A percentile compares a stretch with the other conserved stretches of the same genome.
phyloP scores from a whole-genome alignment of 2,113 vertebrate genomes.

The Podarcis cretensis region DNA sequence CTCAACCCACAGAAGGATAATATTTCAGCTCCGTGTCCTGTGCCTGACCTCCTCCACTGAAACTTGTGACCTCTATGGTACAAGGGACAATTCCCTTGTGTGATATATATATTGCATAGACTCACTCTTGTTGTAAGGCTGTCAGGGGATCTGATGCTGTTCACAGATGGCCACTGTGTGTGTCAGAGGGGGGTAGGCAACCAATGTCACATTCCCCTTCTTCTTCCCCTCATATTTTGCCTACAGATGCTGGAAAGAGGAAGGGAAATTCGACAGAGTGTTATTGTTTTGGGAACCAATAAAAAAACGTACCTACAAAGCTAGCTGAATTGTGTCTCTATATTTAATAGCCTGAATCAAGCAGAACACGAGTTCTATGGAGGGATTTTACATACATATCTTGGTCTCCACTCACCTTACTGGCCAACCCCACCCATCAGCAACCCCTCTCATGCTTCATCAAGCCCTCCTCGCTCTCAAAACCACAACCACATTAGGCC shows the following conservation, averaged over 20 bases:
- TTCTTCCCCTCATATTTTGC: neutral
- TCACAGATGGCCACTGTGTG: neutral
- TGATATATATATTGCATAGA: neutral
- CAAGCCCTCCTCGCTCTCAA: too few species aligned
- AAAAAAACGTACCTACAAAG: neutral
- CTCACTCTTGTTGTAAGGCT: neutral
- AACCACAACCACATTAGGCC: too few species aligned
- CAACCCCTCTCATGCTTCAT: too few species aligned
- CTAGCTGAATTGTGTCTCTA: too few species aligned
- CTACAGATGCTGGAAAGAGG: neutral
- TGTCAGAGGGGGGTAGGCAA: neutral
- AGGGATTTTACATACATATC: too few species aligned
- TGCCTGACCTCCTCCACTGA: neutral
- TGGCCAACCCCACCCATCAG: too few species aligned
- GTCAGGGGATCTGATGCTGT: neutral
- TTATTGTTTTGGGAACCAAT: neutral
- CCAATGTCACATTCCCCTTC: neutral
- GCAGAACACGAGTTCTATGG: too few species aligned
- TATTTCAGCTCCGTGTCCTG: neutral
- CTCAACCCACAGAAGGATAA: neutral
- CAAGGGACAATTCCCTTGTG: neutral
- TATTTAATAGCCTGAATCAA: too few species aligned
- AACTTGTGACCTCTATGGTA: neutral
- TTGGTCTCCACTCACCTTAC: too few species aligned
- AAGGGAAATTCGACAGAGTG: neutral